A percentile compares a stretch with the other conserved stretches of the same genome.
phyloP scores from a whole-genome alignment of 2,888 invertebrate species.

The Alloscopus bannaensis region DNA sequence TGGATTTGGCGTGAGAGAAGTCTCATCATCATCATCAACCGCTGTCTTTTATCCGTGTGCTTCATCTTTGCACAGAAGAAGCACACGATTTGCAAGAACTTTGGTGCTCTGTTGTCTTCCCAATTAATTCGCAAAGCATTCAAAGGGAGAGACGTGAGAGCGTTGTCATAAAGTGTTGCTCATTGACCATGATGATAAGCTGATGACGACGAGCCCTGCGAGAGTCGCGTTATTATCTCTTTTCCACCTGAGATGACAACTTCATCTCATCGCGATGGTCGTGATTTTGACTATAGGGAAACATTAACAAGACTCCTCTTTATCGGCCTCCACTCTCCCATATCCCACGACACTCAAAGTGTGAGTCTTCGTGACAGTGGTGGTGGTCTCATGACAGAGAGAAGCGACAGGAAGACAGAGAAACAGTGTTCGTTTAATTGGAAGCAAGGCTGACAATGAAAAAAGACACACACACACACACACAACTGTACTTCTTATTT shows the following conservation, averaged over 20 bases:
- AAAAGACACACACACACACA: conserved; percentile 7
- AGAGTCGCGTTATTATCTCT: too few species aligned
- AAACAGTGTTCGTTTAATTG: conserved; percentile 41
- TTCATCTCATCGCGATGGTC: conserved; percentile 37
- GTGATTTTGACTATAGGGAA: too few species aligned
- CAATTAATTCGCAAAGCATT: not conserved
- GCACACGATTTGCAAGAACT: too few species aligned
- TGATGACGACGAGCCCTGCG: conserved; percentile 34
- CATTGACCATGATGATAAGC: conserved; percentile 61
- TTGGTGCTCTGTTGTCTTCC: too few species aligned
- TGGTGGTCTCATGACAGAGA: conserved; percentile 4
- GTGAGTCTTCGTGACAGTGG: too few species aligned
- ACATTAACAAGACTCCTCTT: too few species aligned
- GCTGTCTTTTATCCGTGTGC: too few species aligned
- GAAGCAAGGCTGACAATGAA: not conserved
- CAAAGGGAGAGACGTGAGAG: not conserved
- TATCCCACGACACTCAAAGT: too few species aligned
- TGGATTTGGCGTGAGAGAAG: too few species aligned
- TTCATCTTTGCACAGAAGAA: too few species aligned
- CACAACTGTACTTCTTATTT: conserved; percentile 9
- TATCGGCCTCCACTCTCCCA: too few species aligned
- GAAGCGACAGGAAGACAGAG: conserved; percentile 14
- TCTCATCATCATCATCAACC: too few species aligned
- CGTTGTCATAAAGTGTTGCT: conserved; percentile 58
- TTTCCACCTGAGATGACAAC: conserved; percentile 40